Evolutionary conservation across 2,888 invertebrate genomes (phyloP), one percentile per base, ranked within the genome.

Genomic region (Ectobius pallidus): DNA sequence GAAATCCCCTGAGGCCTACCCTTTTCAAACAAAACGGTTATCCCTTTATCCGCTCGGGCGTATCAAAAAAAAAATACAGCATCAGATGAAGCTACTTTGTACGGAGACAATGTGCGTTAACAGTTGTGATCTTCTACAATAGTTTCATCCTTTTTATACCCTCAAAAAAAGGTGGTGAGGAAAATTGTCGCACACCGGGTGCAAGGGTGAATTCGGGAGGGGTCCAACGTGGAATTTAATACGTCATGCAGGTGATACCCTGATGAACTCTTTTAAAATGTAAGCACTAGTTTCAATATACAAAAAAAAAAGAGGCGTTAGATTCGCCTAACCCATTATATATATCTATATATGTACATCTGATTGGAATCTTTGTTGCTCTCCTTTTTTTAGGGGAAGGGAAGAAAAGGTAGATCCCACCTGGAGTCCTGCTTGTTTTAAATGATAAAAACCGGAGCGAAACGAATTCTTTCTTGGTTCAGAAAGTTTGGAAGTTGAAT

Each of bases 361-460:
- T 63, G 63, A 63, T 63, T 63, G 63, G 63, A 42, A 63, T 63
- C 63, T 63, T 63, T 63, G 63, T 63, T 63, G 6, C 42, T 22
- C 14, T 22, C 20, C 25, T 63, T 20, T 63, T 20, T 63, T n/a
- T n/a, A n/a, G n/a, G 25, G 42, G 14, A 9, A 34, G 63, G 32
- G 25, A 22, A 63, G 63, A 42, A 42, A 42, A 42, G 63, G 39
- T 22, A 20, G 63, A 16, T 63, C 42, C 42, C 25, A 63, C 39
- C 34, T 42, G 63, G 63, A 16, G 14, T 20, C 16, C 18, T 42
- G 22, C 22, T 63, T 63, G 63, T 63, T 63, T 63, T 63, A 63
- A 22, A 63, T 34, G 14, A 42, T 63, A 42, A 32, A 63, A 62
- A 63, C 34, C 14, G 18, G 20, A 63, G 39, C 42, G 42, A 63